Percentiles rank a stretch among this genome's conserved stretches.
Evolutionary conservation across 2,113 vertebrate genomes (phyloP).

Genomic region (Mesocricetus auratus): DNA sequence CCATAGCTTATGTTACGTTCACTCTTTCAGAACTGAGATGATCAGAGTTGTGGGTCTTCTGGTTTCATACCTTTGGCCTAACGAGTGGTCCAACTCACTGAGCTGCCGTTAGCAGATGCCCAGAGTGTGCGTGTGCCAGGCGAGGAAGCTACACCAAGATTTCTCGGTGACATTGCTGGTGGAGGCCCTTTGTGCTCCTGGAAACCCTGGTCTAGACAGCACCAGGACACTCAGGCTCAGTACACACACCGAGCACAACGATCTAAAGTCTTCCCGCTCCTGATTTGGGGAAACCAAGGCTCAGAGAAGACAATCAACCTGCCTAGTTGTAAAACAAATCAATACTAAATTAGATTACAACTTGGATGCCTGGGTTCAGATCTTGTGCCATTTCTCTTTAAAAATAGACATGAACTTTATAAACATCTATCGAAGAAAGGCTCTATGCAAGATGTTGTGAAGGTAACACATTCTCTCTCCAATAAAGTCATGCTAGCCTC

Average conservation of each 20-base stretch:
- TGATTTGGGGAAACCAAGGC: neutral
- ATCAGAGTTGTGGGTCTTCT: neutral
- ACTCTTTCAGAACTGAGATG: rapidly evolving
- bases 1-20: neutral
- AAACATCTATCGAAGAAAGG: neutral
- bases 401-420: neutral
- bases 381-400: neutral
- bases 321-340: neutral
- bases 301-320: neutral
- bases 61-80: neutral
- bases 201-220: neutral
- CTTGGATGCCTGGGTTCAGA: neutral
- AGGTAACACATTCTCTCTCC: neutral
- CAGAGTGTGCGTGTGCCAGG: neutral
- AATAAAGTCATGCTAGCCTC: neutral
- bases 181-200: neutral
- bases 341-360: neutral
- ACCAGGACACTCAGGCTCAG: neutral
- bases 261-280: neutral
- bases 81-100: neutral
- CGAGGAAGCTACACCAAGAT: neutral
- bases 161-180: neutral
- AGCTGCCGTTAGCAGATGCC: neutral
- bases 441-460: neutral
- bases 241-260: rapidly evolving